phyloP scores from a whole-genome alignment of 1,140 invertebrate species.

The Drosophila dunni region DNA sequence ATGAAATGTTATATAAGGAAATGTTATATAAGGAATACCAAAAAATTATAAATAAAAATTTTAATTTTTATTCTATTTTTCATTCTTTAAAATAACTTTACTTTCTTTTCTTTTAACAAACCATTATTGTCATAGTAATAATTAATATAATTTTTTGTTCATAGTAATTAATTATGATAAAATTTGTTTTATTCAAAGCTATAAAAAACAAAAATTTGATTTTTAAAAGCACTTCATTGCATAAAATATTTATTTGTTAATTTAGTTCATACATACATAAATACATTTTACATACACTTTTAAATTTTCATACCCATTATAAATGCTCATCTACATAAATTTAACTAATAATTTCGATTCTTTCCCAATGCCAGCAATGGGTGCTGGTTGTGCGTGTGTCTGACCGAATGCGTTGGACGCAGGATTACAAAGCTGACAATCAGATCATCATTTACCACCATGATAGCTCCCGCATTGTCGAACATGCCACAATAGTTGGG shows the following conservation, averaged over 20 bases:
- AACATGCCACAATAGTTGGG: conserved; percentile 94
- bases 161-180: no score
- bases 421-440: conserved; percentile 39
- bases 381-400: neutral
- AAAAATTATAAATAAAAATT: no score
- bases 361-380: conserved; percentile 23
- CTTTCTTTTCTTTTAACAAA: no score
- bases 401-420: conserved; percentile 13
- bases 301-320: neutral
- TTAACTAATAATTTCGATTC: conserved; percentile 39
- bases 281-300: no score
- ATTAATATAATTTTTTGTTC: no score
- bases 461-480: conserved; percentile 97
- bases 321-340: neutral
- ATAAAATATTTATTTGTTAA: neutral
- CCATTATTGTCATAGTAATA: no score
- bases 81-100: no score
- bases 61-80: no score
- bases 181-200: no score
- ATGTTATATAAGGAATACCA: no score
- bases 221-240: neutral
- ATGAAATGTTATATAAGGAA: no score
- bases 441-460: conserved; percentile 88
- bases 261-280: neutral
- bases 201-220: neutral